phyloP scores from a whole-genome alignment of 2,113 vertebrate species.

The Anolis sagrei region DNA sequence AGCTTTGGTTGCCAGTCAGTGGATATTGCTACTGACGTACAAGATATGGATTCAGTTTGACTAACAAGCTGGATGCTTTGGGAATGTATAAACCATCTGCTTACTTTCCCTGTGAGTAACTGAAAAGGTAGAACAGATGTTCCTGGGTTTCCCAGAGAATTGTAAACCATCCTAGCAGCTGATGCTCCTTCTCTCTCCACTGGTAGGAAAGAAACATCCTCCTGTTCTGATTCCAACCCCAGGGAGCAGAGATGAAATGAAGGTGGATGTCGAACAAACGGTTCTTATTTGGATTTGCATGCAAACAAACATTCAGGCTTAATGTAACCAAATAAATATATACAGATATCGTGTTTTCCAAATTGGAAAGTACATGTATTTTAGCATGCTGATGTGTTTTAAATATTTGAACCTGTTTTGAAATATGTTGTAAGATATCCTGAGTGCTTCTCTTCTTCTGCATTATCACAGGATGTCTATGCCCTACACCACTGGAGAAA shows the following conservation, averaged over 20 bases:
- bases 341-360: background rate
- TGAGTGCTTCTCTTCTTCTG: too few species aligned
- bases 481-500: too few species aligned
- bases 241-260: conserved; percentile 15
- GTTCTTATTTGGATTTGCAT: background rate
- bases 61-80: conserved; percentile 18
- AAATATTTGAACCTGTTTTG: too few species aligned
- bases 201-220: conserved; percentile 10
- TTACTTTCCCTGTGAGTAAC: conserved; percentile 32
- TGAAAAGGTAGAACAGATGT: background rate
- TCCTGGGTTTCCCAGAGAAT: conserved; percentile 30
- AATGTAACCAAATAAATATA: background rate
- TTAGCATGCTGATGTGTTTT: too few species aligned
- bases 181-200: conserved; percentile 16
- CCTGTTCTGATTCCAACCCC: conserved; percentile 27
- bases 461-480: too few species aligned
- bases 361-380: background rate
- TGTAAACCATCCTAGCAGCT: conserved; percentile 18
- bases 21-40: background rate
- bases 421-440: too few species aligned
- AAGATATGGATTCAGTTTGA: background rate
- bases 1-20: background rate
- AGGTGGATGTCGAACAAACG: background rate
- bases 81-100: conserved; percentile 36
- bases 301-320: background rate